Conservation (phyloP, 1,140 invertebrate species). For the Bombus waltoni region DNA sequence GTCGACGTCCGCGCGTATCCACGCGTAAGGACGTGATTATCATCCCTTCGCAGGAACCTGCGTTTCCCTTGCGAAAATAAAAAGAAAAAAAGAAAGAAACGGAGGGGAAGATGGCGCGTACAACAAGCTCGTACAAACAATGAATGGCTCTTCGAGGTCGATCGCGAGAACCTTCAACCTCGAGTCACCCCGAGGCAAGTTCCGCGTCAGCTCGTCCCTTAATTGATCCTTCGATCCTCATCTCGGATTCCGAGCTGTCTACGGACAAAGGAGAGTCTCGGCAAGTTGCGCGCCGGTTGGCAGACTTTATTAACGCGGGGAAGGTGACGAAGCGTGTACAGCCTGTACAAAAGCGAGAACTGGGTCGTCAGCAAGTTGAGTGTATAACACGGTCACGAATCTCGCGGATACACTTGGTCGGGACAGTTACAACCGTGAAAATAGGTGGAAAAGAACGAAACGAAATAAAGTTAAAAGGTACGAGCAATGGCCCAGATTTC, state of each 20-base stretch:
- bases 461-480: not conserved
- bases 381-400: not conserved
- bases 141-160: not conserved
- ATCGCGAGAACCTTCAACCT: not conserved
- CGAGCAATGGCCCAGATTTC: no score
- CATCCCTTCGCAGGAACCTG: not conserved
- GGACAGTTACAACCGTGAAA: not conserved
- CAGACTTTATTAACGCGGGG: conserved; percentile 30
- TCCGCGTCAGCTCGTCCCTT: conserved; percentile 10
- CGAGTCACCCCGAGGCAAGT: not conserved
- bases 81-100: not conserved
- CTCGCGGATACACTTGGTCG: not conserved
- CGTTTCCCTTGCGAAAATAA: not conserved
- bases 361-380: conserved; percentile 5
- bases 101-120: no score
- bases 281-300: not conserved
- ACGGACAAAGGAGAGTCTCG: conserved; percentile 14
- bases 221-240: conserved; percentile 44
- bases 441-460: not conserved
- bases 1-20: no score
- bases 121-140: not conserved
- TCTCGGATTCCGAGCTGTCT: conserved; percentile 24
- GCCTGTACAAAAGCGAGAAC: conserved; percentile 13
- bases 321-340: conserved; percentile 4
- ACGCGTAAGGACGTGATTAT: not conserved